phyloP scores from a whole-genome alignment of 2,113 vertebrate species.

The Ptychochromis oligacanthus region DNA sequence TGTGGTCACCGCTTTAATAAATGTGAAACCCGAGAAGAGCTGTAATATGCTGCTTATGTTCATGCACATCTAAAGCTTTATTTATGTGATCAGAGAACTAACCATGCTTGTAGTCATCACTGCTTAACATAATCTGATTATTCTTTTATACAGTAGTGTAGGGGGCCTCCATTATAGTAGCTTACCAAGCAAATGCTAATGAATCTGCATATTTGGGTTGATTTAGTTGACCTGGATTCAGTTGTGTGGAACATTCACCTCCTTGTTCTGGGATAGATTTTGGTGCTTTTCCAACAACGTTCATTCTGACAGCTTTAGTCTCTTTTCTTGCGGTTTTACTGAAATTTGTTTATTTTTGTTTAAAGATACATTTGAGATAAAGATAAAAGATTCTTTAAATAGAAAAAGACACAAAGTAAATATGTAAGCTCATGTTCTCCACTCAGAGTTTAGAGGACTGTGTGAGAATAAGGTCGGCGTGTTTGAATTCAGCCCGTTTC shows the following conservation, averaged over 20 bases:
- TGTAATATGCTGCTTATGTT: background rate
- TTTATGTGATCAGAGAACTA: slow-evolving; percentile 13
- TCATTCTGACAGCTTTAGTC: background rate
- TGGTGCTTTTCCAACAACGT: background rate
- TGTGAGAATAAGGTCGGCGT: slow-evolving; percentile 54
- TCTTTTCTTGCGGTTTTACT: background rate
- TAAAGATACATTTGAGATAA: background rate
- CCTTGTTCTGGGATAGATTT: slow-evolving; percentile 25
- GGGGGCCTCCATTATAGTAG: slow-evolving; percentile 45
- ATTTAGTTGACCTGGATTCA: slow-evolving; percentile 69
- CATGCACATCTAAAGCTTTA: background rate
- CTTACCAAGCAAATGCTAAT: slow-evolving; percentile 45
- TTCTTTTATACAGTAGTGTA: slow-evolving; percentile 50
- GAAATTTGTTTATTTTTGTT: background rate
- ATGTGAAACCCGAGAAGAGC: background rate
- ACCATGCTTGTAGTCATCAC: slow-evolving; percentile 22
- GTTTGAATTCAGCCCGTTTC: slow-evolving; percentile 64
- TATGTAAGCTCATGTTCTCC: slow-evolving; percentile 31
- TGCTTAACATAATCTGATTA: slow-evolving; percentile 67
- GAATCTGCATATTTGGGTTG: slow-evolving; percentile 66
- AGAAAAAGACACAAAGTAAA: too few relatives aligned
- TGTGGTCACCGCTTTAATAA: background rate
- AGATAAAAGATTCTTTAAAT: background rate
- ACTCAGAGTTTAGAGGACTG: slow-evolving; percentile 38
- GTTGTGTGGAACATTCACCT: slow-evolving; percentile 59